Base-by-base conservation (phyloP, 2,113 vertebrate species). In the Columbina picui region DNA sequence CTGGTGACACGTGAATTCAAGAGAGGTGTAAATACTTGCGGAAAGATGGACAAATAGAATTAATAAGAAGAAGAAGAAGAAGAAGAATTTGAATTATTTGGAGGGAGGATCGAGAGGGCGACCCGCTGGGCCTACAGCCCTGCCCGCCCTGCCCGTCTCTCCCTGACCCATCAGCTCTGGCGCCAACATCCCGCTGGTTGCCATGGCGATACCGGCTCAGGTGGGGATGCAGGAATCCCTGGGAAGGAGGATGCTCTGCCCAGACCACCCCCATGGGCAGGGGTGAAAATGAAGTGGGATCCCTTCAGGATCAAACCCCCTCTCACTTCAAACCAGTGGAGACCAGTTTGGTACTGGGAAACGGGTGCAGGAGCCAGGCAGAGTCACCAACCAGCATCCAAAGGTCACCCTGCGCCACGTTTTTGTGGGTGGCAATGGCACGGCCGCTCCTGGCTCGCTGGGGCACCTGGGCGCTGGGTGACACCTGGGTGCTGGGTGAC, bases 301-400 rank as follows among this genome's bases (percentile, higher is more conserved):
- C 19, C 0, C n/a, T 8, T 6, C 0, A 1, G 55, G 41, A 50
- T n/a, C 5, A 14, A 14, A 19, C 43, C 43, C 0, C 10, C n/a
- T n/a, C 0, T 6, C 5, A 0, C 36, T 56, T 20, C 4, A 0
- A 6, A 77, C 50, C 76, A 3, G 10, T 0, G 5, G 36, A 29
- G 29, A 43, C 16, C 29, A 1, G 23, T 30, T 23, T 6, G 55
- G 43, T 2, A 23, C 61, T 49, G 4, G 0, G 65, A 55, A 59
- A 26, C 3, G 39, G 6, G 50, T 45, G 43, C 8, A 36, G 27
- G 19, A 43, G 59, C 13, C 41, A 36, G 26, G 78, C 19, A 5
- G 29, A 45, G 61, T 38, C 69, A 43, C 36, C 19, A 7, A 12
- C 1, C 2, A 36, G 49, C 18, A 52, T 34, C 78, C 90, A 22